Base-by-base conservation (phyloP, 2,888 invertebrate species). In the Eretmocerus hayati region DNA sequence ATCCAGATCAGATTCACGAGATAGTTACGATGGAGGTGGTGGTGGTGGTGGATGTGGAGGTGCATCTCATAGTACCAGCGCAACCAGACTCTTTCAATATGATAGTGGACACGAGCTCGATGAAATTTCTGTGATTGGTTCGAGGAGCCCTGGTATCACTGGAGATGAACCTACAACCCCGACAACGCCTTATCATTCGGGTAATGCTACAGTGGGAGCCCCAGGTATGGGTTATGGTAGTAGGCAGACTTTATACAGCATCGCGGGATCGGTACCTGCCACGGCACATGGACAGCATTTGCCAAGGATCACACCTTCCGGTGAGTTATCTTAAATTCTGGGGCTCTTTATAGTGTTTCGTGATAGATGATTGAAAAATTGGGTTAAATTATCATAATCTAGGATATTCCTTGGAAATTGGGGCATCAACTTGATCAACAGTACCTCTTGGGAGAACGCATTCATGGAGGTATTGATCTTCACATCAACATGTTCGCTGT, bases 91-190 rank as follows among this genome's bases (percentile, higher is more conserved):
- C 48, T 71, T 64, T 52, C 67, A 69, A 50, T 71, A 69, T 58
- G 71, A 71, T 54, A 71, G 70, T 59, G 70, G 69, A 40, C 72
- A 72, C 59, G 75, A 75, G 54, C 66, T 75, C 53, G 75, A 76
- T 58, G 75, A 76, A 62, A 76, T 78, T 50, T 75, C 77, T 33
- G 76, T 78, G 50, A 74, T 77, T 49, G 68, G 53, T 39, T n/a
- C n/a, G n/a, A 62, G 64, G 45, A 59, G 63, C 18, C 62, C 60
- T 57, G n/a, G n/a, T n/a, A n/a, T n/a, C n/a, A n/a, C n/a, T n/a
- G n/a, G n/a, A n/a, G 67, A 66, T 52, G 67, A 60, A 44, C 61
- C 63, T 63, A 73, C 66, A 58, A 74, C 67, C 58, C 74, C 63
- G 60, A 72, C 64, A 21, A 69, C 71, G 26, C 75, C 72, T 43